phyloP scores from a whole-genome alignment of 1,140 invertebrate species.

The Drosophila insularis region DNA sequence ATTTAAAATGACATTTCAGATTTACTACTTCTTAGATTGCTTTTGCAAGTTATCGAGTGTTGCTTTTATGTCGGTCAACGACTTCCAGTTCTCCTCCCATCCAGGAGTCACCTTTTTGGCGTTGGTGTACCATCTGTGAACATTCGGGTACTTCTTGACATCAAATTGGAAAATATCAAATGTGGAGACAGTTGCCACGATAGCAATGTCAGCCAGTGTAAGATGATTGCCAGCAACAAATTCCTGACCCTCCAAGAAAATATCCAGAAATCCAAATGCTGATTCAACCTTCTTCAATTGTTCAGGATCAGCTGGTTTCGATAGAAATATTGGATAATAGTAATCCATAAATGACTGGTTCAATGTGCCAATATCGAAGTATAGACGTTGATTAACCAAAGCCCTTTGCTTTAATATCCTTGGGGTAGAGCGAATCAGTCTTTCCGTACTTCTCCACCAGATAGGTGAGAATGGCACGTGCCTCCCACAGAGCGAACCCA shows the following conservation, averaged over 20 bases:
- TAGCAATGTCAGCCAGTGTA: conserved; percentile 88
- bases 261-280: conserved; percentile 86
- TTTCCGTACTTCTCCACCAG: conserved; percentile 87
- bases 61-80: neutral
- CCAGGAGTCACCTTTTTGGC: conserved; percentile 87
- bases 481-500: conserved; percentile 87
- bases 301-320: conserved; percentile 84
- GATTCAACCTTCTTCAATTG: conserved; percentile 86
- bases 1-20: too few species aligned
- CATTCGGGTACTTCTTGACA: conserved; percentile 86
- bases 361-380: conserved; percentile 88
- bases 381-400: conserved; percentile 88
- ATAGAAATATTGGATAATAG: conserved; percentile 87
- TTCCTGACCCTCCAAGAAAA: conserved; percentile 85
- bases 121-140: conserved; percentile 87
- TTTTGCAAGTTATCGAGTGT: too few species aligned
- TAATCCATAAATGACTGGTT: conserved; percentile 85
- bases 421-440: conserved; percentile 87
- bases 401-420: conserved; percentile 86
- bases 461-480: conserved; percentile 89
- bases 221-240: conserved; percentile 87
- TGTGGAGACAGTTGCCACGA: conserved; percentile 86
- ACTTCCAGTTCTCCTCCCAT: conserved; percentile 48
- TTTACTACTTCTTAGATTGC: too few species aligned
- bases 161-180: conserved; percentile 86